These are phyloP conservation scores for Actinia tenebrosa DNA, from an alignment of 64 coral and sea anemone genomes.

Conservation along the genomic window DNA sequence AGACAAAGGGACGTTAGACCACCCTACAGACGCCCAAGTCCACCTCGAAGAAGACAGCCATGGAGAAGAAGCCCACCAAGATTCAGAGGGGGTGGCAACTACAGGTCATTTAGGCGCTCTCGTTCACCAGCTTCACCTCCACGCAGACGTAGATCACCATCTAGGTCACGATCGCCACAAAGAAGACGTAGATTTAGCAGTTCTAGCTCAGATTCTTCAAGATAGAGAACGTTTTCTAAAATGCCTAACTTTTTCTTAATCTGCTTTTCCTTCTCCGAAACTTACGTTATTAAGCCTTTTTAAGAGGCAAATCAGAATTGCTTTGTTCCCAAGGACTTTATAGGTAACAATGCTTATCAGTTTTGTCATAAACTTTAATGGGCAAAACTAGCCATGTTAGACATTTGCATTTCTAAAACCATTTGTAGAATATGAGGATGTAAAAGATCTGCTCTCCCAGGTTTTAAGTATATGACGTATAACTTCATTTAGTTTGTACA, in stretches of 20 bases:
- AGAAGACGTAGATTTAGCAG: constrained; percentile 76
- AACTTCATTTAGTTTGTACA: too few species aligned
- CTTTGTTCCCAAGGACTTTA: neutral
- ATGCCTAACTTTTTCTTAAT: neutral
- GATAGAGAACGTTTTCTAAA: constrained; percentile 7
- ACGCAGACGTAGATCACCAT: constrained; percentile 73
- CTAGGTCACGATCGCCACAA: constrained; percentile 68
- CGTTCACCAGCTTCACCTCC: constrained; percentile 64
- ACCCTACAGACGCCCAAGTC: constrained; percentile 60
- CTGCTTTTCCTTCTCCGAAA: neutral
- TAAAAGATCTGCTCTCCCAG: too few species aligned
- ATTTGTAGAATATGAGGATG: too few species aligned
- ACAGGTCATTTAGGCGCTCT: constrained; percentile 60
- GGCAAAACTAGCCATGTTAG: too few species aligned
- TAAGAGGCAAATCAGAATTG: neutral
- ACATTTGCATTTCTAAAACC: too few species aligned
- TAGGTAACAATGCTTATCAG: neutral
- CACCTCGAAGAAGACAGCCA: constrained; percentile 62
- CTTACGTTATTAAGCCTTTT: neutral
- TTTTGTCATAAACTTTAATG: neutral
- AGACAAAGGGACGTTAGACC: constrained; percentile 64
- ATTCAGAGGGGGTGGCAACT: constrained; percentile 49
- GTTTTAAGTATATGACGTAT: too few species aligned
- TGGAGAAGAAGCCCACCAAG: constrained; percentile 73
- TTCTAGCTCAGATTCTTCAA: constrained; percentile 82